Base-by-base conservation (phyloP, 2,888 invertebrate genomes). In the Cheilosia scutellata region DNA sequence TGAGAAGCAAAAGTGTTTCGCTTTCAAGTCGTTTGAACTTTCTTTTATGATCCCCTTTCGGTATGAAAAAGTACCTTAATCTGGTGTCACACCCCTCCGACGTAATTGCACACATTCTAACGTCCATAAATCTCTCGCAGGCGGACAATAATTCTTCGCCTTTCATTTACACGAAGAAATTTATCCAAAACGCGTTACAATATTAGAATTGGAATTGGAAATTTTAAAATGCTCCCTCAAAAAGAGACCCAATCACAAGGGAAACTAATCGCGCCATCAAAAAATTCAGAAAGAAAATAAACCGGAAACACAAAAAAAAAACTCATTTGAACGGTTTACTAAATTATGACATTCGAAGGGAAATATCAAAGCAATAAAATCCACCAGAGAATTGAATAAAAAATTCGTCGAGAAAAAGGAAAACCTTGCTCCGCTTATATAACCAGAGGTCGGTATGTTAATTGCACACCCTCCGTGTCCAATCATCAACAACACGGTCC, bases 401-500 rank as follows among this genome's bases (percentile, higher is more conserved):
- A 62, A 51, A 55, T 58, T 37, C 51, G 49, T 51, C 27, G 29
- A 53, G 20, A 68, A 47, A 44, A 37, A 33, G 27, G 53, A 55
- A 44, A 42, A 44, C 37, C 42, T 42, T 33, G 51, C 33, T 31
- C 25, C 49, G 66, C 51, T 65, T 66, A 33, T 44, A 49, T 58
- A 74, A 82, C 40, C 62, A 62, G 53, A 42, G 79, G 74, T 57
- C 51, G 68, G 74, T 79, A 84, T 79, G 79, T 84, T 84, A 84
- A 84, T 84, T 84, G 83, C 70, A 75, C 84, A 80, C 80, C 65
- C 84, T 75, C 84, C 84, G 75, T 84, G 84, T 80, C 84, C 80
- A 84, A 84, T 84, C 80, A 49, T 71, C 75, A 80, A 29, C 70
- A 70, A 66, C 80, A 80, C 49, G 65, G 58, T 76, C 80, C 84